A percentile compares a stretch with the other conserved stretches of the same genome.
Evolutionary conservation across 2,797 vertebrate species (phyloP).

Genomic region (Crocodylus rhombifer): DNA sequence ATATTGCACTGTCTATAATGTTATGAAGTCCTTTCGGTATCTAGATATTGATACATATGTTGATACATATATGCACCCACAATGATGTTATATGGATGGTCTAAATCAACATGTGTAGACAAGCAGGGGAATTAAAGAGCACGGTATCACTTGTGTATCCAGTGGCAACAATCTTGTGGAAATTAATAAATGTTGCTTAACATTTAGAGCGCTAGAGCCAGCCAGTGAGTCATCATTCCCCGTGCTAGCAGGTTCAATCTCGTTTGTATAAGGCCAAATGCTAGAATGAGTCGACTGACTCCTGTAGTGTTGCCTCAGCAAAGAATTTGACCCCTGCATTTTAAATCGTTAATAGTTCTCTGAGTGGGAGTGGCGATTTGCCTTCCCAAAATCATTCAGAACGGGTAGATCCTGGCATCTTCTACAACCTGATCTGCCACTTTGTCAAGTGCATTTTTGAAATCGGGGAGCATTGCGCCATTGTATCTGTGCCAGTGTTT

Average conservation of each 20-base stretch:
- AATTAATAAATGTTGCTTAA: accelerated
- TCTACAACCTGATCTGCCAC: accelerated
- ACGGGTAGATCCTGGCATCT: not conserved
- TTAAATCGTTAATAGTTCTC: not conserved
- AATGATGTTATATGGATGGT: not conserved
- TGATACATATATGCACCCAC: no score
- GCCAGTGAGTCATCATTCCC: no score
- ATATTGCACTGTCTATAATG: no score
- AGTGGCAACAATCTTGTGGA: not conserved
- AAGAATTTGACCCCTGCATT: not conserved
- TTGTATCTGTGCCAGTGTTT: not conserved
- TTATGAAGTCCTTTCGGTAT: not conserved
- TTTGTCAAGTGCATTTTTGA: not conserved
- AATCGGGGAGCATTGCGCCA: accelerated
- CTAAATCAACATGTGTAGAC: not conserved
- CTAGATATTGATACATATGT: not conserved
- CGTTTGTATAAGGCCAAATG: accelerated
- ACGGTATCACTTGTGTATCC: not conserved
- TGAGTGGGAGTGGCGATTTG: not conserved
- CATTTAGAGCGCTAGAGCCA: no score
- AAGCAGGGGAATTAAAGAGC: not conserved
- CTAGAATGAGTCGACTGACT: not conserved
- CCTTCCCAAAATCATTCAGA: not conserved
- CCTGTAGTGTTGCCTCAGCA: not conserved
- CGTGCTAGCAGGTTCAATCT: accelerated